phyloP scores from a whole-genome alignment of 1,140 invertebrate species.

The Trichomalopsis sarcophagae region DNA sequence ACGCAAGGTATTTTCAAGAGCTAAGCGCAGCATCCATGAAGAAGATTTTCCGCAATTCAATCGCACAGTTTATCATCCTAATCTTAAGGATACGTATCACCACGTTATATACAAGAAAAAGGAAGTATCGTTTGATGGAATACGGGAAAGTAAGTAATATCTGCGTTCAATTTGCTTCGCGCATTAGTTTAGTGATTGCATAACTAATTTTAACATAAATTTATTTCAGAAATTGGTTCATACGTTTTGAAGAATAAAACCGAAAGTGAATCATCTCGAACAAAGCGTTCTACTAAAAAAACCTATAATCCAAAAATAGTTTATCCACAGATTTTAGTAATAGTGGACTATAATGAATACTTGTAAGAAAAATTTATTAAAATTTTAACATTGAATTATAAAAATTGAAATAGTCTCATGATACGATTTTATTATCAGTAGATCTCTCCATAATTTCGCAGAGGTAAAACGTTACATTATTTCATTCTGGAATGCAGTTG shows the following conservation, averaged over 20 bases:
- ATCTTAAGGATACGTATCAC: slow-evolving; percentile 54
- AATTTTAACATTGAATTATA: background rate
- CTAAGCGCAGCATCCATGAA: slow-evolving; percentile 30
- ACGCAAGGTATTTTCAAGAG: slow-evolving; percentile 45
- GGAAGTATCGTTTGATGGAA: slow-evolving; percentile 35
- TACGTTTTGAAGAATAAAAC: slow-evolving; percentile 5
- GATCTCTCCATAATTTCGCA: slow-evolving; percentile 37
- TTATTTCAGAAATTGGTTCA: slow-evolving; percentile 49
- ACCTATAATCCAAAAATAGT: slow-evolving; percentile 51
- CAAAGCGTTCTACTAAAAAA: slow-evolving; percentile 42
- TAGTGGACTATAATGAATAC: slow-evolving; percentile 61
- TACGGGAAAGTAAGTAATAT: slow-evolving; percentile 38
- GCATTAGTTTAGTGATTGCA: background rate
- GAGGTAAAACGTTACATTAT: slow-evolving; percentile 58
- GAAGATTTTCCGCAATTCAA: slow-evolving; percentile 18
- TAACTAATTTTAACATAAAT: slow-evolving; percentile 14
- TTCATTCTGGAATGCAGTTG: slow-evolving; percentile 62
- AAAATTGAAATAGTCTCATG: background rate
- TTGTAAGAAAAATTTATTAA: slow-evolving; percentile 55
- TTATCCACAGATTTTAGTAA: slow-evolving; percentile 63
- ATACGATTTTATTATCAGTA: background rate
- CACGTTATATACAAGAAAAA: slow-evolving; percentile 61
- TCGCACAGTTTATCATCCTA: slow-evolving; percentile 34
- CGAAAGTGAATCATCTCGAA: background rate
- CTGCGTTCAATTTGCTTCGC: background rate